Conservation (phyloP, 2,113 vertebrate genomes). For the Crotalus helleri region DNA sequence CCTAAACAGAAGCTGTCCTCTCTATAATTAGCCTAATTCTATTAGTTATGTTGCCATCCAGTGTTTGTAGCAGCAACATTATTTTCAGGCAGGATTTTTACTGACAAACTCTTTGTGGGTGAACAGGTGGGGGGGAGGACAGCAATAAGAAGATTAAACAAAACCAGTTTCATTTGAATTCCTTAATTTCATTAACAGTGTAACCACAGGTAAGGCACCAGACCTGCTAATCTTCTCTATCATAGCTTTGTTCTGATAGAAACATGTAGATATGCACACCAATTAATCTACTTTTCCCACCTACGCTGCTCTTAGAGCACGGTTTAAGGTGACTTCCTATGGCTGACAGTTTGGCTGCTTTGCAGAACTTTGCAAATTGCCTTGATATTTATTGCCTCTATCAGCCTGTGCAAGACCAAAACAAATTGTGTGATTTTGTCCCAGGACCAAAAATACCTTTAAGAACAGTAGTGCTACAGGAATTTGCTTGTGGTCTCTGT, state of each 20-base stretch:
- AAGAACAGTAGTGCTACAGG: not conserved
- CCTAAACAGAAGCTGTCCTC: slow-evolving; percentile 73
- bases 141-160: slow-evolving; percentile 63
- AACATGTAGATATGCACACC: slow-evolving; percentile 37
- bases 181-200: slow-evolving; percentile 67
- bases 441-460: not conserved
- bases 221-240: slow-evolving; percentile 44
- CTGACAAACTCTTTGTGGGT: slow-evolving; percentile 67
- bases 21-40: slow-evolving; percentile 73
- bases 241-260: slow-evolving; percentile 33
- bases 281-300: slow-evolving; percentile 5
- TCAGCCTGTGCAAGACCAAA: not conserved
- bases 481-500: not conserved
- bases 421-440: not conserved
- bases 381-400: not conserved
- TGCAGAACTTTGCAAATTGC: not conserved
- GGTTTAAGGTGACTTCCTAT: not conserved
- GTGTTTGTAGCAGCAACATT: slow-evolving; percentile 69
- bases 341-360: not conserved
- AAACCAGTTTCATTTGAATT: slow-evolving; percentile 62
- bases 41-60: slow-evolving; percentile 72
- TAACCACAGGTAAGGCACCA: slow-evolving; percentile 62
- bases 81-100: slow-evolving; percentile 67
- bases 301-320: not conserved
- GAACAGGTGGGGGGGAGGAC: slow-evolving; percentile 54